These are phyloP conservation scores for Atherinomorus stipes DNA, from an alignment of 2,113 vertebrate species.

Conservation along the genomic window DNA sequence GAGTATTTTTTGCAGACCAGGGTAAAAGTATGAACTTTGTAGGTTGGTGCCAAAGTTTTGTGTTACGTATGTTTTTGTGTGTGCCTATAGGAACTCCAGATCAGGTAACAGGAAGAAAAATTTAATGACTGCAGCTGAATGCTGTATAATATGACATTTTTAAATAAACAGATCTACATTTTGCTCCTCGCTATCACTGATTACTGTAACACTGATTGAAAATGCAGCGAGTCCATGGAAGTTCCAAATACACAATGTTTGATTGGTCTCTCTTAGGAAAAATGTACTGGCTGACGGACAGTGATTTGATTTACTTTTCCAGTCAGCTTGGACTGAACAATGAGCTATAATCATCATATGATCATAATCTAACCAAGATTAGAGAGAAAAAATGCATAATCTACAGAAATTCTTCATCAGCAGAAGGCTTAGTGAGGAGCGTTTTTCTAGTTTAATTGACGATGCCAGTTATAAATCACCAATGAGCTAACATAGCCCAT, in stretches of 20 bases:
- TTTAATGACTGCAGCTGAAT: constrained; percentile 33
- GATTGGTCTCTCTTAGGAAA: constrained; percentile 33
- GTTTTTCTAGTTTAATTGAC: not conserved
- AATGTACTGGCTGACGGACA: constrained; percentile 33
- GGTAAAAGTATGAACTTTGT: constrained; percentile 2
- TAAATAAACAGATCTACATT: constrained; percentile 55
- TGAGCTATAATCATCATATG: constrained; percentile 7
- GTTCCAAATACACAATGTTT: constrained; percentile 38
- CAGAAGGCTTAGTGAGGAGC: not conserved
- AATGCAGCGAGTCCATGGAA: constrained; percentile 13
- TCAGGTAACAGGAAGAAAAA: constrained; percentile 43
- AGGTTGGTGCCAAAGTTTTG: constrained; percentile 13
- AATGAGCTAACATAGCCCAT: too few relatives aligned
- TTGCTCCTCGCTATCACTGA: constrained; percentile 44
- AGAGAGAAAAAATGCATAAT: not conserved
- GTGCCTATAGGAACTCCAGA: constrained; percentile 28
- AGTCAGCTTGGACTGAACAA: constrained; percentile 16
- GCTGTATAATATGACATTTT: constrained; percentile 53
- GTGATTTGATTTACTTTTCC: constrained; percentile 46
- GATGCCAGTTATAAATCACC: too few relatives aligned
- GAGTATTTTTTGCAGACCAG: not conserved
- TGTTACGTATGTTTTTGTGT: constrained; percentile 15
- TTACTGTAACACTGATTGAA: constrained; percentile 54
- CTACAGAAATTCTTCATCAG: not conserved
- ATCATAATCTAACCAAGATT: not conserved